Conservation (phyloP, 2,888 invertebrate genomes). For the Drosophila robusta region DNA sequence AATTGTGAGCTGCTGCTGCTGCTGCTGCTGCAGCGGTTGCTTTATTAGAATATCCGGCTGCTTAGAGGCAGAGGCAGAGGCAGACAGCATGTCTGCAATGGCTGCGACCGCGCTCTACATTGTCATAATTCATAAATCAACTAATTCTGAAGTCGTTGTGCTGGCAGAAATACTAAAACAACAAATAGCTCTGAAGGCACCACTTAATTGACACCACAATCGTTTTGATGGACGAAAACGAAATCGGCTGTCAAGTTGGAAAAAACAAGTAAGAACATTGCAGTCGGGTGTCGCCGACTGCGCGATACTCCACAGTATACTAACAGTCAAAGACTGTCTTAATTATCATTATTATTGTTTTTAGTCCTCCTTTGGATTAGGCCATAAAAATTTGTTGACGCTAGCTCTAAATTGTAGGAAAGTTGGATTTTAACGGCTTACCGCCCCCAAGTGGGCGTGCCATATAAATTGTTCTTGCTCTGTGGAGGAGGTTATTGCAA, state of each 20-base stretch:
- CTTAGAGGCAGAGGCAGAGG: slow-evolving; percentile 57
- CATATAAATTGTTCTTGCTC: no score
- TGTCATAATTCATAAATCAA: slow-evolving; percentile 83
- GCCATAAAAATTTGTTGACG: no score
- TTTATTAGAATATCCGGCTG: slow-evolving; percentile 83
- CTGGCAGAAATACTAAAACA: slow-evolving; percentile 49
- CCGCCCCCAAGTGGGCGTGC: no score
- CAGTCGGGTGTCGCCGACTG: no score
- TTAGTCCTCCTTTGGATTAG: no score
- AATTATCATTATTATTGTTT: no score
- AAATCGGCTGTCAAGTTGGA: slow-evolving; percentile 15
- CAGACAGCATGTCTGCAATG: slow-evolving; percentile 65
- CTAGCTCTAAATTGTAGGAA: no score
- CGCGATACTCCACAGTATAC: no score
- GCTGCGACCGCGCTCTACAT: slow-evolving; percentile 52
- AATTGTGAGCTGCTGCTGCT: slow-evolving; percentile 43
- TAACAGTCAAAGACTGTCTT: no score
- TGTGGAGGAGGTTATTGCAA: no score
- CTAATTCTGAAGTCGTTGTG: slow-evolving; percentile 74
- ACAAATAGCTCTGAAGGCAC: slow-evolving; percentile 64
- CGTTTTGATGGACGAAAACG: slow-evolving; percentile 16
- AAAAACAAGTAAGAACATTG: not conserved
- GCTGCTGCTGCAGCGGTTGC: slow-evolving; percentile 32
- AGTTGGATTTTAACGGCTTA: no score
- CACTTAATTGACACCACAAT: slow-evolving; percentile 50